Evolutionary conservation across 23 tunicate genomes (phyloP).

Genomic region (Ascidia mentula): DNA sequence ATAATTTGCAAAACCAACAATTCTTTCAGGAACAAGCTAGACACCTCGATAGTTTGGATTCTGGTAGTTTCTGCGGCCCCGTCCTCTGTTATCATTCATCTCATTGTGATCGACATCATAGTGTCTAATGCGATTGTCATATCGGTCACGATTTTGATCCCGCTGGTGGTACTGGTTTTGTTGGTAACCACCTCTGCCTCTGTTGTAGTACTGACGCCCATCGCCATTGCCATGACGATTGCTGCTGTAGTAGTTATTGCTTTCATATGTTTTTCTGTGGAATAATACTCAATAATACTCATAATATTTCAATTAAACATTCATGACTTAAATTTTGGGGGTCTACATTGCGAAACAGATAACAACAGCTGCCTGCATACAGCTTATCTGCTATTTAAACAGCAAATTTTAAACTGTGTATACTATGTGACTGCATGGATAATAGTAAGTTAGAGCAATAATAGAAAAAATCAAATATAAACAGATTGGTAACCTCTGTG

Average conservation of each 20-base stretch:
- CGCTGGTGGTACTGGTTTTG: background rate
- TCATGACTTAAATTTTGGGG: too few species aligned
- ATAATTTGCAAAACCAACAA: background rate
- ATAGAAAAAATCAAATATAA: too few species aligned
- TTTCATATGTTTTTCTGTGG: conserved; percentile 52
- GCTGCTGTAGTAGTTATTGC: conserved; percentile 56
- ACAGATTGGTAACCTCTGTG: conserved; percentile 47
- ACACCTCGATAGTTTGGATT: conserved; percentile 25
- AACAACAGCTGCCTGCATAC: too few species aligned
- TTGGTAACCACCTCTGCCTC: conserved; percentile 42
- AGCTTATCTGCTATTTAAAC: too few species aligned
- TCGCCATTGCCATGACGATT: conserved; percentile 22
- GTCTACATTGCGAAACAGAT: too few species aligned
- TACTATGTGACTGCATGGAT: too few species aligned
- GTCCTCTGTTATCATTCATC: conserved; percentile 4
- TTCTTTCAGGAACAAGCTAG: too few species aligned
- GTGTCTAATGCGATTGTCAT: conserved; percentile 35
- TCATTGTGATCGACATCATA: conserved; percentile 16
- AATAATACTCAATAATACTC: too few species aligned
- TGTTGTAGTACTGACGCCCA: conserved; percentile 1
- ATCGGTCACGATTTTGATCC: background rate
- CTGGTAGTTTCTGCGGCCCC: conserved; percentile 38
- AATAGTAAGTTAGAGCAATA: too few species aligned
- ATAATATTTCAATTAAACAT: too few species aligned
- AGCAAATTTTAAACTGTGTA: too few species aligned